A percentile compares a stretch with the other conserved stretches of the same genome.
These are phyloP conservation scores for Uromys caudimaculatus DNA, from an alignment of 2,797 vertebrate genomes.

Conservation along the genomic window DNA sequence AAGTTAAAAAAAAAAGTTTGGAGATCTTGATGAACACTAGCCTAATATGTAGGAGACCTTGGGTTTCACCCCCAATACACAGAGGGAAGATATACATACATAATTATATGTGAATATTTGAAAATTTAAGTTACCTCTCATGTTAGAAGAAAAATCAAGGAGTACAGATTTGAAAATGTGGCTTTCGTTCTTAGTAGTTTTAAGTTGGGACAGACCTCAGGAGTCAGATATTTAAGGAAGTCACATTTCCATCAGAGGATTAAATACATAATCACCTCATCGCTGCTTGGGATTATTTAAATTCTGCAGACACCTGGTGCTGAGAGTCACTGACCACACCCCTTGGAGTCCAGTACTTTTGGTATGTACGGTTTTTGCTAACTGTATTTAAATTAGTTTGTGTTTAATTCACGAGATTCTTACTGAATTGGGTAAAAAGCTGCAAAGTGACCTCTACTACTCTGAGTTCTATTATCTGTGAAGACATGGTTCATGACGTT, in stretches of 20 bases:
- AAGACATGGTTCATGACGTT: constrained; percentile 30
- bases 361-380: background rate
- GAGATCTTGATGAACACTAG: background rate
- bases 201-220: constrained; percentile 64
- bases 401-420: constrained; percentile 6
- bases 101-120: background rate
- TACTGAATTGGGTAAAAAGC: constrained; percentile 23
- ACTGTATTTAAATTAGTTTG: background rate
- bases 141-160: constrained; percentile 4
- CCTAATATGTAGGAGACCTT: too few relatives aligned
- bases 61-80: background rate
- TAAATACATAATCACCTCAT: constrained; percentile 63
- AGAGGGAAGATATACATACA: background rate
- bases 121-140: background rate
- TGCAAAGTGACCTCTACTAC: background rate
- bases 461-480: background rate
- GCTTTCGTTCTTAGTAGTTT: constrained; percentile 62
- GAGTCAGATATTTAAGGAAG: constrained; percentile 64
- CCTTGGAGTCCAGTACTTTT: background rate
- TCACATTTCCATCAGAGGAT: constrained; percentile 62
- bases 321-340: constrained; percentile 56
- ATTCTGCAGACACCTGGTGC: constrained; percentile 73
- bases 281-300: constrained; percentile 57
- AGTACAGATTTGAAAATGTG: constrained; percentile 18
- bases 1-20: background rate